Percentiles rank a stretch among this genome's conserved stretches.
Evolutionary conservation across 1,140 invertebrate species (phyloP).

Genomic region (Olivierus martensii): DNA sequence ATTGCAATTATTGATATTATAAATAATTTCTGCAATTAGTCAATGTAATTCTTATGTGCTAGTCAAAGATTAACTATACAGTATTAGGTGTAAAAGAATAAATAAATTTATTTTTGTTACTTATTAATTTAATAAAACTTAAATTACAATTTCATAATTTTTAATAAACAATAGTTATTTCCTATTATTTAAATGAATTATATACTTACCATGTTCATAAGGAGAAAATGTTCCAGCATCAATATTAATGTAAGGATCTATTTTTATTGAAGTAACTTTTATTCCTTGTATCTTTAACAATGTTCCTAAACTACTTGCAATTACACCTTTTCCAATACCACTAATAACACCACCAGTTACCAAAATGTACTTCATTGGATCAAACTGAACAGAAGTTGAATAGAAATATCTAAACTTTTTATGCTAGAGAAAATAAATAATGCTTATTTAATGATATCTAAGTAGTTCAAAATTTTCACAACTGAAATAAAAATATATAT

Average conservation of each 20-base stretch:
- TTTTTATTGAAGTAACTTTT: constrained; percentile 93
- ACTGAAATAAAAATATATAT: too few relatives aligned
- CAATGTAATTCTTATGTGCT: too few relatives aligned
- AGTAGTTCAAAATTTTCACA: too few relatives aligned
- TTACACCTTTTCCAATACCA: constrained; percentile 95
- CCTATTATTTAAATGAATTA: background rate
- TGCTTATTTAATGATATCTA: too few relatives aligned
- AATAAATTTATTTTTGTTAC: too few relatives aligned
- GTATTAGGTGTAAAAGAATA: too few relatives aligned
- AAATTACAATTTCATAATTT: background rate
- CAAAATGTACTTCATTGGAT: constrained; percentile 82
- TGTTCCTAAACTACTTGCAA: constrained; percentile 89
- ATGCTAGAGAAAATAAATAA: too few relatives aligned
- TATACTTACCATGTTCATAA: constrained; percentile 82
- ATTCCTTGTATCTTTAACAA: constrained; percentile 85
- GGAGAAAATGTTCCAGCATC: constrained; percentile 98
- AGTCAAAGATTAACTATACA: too few relatives aligned
- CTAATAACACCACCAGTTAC: constrained; percentile 97
- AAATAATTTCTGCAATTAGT: too few relatives aligned
- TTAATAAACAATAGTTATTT: constrained; percentile 1
- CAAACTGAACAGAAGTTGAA: background rate
- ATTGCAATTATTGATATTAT: too few relatives aligned
- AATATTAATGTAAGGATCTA: constrained; percentile 98
- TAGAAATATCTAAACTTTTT: too few relatives aligned
- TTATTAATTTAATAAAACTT: too few relatives aligned